phyloP scores from a whole-genome alignment of 1,140 invertebrate genomes.

The Megathymus violae region DNA sequence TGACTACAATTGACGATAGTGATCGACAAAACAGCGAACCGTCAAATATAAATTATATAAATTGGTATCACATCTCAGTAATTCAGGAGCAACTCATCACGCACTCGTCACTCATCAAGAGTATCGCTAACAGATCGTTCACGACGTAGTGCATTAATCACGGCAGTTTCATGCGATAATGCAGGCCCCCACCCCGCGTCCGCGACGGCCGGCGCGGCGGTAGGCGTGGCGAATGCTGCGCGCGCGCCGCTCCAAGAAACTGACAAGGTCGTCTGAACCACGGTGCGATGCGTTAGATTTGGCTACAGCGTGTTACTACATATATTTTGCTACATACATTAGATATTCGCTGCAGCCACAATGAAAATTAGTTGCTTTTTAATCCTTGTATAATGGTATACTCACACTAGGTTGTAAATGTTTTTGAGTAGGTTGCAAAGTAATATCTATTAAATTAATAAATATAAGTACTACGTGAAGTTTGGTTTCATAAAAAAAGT shows the following conservation, averaged over 20 bases:
- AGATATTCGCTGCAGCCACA: no score
- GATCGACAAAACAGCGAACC: no score
- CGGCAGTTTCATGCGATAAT: not conserved
- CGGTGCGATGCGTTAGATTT: slow-evolving; percentile 3
- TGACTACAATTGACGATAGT: no score
- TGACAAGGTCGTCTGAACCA: slow-evolving; percentile 9
- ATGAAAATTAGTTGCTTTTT: no score
- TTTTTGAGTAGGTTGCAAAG: no score
- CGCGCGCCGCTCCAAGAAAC: slow-evolving; percentile 7
- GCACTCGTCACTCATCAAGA: slow-evolving; percentile 21
- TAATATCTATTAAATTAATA: no score
- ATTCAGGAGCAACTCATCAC: slow-evolving; percentile 18
- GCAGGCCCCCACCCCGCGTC: not conserved
- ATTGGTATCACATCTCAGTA: not conserved
- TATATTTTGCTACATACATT: no score
- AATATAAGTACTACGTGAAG: no score
- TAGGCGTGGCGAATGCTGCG: slow-evolving; percentile 3
- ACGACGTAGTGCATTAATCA: slow-evolving; percentile 23
- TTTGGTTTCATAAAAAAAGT: no score
- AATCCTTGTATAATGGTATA: no score
- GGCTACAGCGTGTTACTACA: not conserved
- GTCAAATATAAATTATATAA: no score
- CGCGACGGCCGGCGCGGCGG: not conserved
- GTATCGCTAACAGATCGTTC: slow-evolving; percentile 19
- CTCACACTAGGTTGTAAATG: no score